phyloP scores from a whole-genome alignment of 92 coral and sea anemone genomes.

The Porites divaricata region DNA sequence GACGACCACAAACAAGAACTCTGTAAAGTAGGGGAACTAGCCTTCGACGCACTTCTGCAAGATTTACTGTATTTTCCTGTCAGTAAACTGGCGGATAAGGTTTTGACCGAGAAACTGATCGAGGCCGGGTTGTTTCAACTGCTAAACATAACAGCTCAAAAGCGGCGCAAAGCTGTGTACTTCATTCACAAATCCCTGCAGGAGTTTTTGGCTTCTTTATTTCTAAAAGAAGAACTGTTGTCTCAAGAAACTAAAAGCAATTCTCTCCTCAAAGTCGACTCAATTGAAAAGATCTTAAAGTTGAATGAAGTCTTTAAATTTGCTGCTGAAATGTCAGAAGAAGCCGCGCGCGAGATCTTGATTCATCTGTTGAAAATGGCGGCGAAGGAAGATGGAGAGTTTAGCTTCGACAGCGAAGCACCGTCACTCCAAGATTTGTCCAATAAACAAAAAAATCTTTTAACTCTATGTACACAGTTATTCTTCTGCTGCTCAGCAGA shows the following conservation, averaged over 20 bases:
- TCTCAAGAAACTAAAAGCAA: neutral
- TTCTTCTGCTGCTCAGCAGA: neutral
- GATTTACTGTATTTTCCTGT: neutral
- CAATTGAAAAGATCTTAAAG: conserved; percentile 1
- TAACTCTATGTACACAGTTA: neutral
- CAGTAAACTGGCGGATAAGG: neutral
- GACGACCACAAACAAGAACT: neutral
- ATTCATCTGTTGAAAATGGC: neutral
- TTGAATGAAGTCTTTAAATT: neutral
- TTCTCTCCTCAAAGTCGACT: neutral
- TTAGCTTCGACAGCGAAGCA: too few relatives aligned
- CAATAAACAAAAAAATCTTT: too few relatives aligned
- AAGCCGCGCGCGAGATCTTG: neutral
- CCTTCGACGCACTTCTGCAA: conserved; percentile 3
- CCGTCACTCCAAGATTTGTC: too few relatives aligned
- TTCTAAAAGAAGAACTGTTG: neutral
- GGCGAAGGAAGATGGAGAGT: neutral
- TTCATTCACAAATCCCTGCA: conserved; percentile 3
- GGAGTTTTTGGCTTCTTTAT: neutral
- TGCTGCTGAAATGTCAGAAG: conserved; percentile 2
- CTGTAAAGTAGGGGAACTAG: neutral
- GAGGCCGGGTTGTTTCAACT: neutral
- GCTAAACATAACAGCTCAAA: neutral
- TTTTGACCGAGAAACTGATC: neutral
- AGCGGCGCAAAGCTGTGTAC: neutral